phyloP scores from a whole-genome alignment of 1,140 invertebrate species.

The Drosophila kohkoa region DNA sequence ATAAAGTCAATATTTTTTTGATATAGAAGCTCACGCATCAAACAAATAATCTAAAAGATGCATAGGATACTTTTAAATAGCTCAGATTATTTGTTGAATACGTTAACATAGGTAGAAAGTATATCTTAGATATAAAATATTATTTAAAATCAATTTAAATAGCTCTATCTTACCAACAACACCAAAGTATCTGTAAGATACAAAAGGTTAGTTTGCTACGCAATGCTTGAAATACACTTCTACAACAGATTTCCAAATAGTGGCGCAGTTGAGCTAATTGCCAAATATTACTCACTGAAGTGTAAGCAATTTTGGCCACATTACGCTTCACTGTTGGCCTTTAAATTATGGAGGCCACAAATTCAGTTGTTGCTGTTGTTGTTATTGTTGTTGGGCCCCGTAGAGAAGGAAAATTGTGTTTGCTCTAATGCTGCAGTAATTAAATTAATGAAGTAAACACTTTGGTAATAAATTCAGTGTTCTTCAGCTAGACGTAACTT shows the following conservation, averaged over 20 bases:
- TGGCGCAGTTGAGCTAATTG: constrained; percentile 19
- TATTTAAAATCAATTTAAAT: too few species aligned
- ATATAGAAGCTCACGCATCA: too few species aligned
- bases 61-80: too few species aligned
- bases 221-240: background rate
- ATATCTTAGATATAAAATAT: too few species aligned
- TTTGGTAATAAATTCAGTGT: constrained; percentile 13
- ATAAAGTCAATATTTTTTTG: too few species aligned
- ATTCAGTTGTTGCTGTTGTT: background rate
- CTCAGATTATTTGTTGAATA: too few species aligned
- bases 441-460: constrained; percentile 44
- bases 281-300: constrained; percentile 23
- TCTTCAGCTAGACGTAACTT: too few species aligned
- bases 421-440: constrained; percentile 19
- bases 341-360: constrained; percentile 6
- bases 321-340: constrained; percentile 10
- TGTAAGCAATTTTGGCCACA: constrained; percentile 22
- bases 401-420: constrained; percentile 5
- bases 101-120: too few species aligned
- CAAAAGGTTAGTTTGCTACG: background rate
- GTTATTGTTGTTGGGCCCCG: background rate
- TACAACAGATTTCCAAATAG: constrained; percentile 15
- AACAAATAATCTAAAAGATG: too few species aligned
- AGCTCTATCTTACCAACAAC: background rate
- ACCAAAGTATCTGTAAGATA: background rate